Evolutionary conservation across 2,797 vertebrate genomes (phyloP).

Genomic region (Gephyroberyx darwinii): DNA sequence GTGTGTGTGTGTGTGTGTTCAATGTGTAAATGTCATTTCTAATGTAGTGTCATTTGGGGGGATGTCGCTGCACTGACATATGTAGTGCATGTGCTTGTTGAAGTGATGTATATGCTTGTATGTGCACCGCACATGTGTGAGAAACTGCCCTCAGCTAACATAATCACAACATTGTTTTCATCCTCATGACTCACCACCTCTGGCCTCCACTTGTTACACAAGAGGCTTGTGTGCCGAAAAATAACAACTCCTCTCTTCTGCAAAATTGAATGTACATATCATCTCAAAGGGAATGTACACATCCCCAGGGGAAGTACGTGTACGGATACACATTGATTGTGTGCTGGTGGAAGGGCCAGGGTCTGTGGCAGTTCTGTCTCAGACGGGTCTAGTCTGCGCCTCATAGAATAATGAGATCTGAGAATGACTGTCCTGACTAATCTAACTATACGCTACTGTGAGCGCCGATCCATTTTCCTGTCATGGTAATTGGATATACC

Average conservation of each 20-base stretch:
- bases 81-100: conserved; percentile 21
- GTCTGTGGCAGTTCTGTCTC: neutral
- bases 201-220: conserved; percentile 51
- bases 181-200: conserved; percentile 60
- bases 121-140: conserved; percentile 13
- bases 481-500: conserved; percentile 2
- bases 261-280: conserved; percentile 44
- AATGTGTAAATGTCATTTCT: conserved; percentile 13
- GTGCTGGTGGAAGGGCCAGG: conserved; percentile 6
- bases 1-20: neutral
- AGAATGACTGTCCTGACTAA: conserved; percentile 19
- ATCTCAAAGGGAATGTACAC: conserved; percentile 34
- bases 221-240: conserved; percentile 38
- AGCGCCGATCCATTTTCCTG: conserved; percentile 7
- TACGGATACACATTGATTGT: conserved; percentile 24
- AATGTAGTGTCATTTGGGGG: conserved; percentile 3
- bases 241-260: conserved; percentile 51
- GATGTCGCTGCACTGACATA: conserved; percentile 27
- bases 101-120: conserved; percentile 29
- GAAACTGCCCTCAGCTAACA: conserved; percentile 2
- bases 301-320: conserved; percentile 10
- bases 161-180: conserved; percentile 30
- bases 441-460: conserved; percentile 21
- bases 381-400: neutral
- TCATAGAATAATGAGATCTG: conserved; percentile 32